Conservation (phyloP, 37 sponge, comb jelly and placozoan genomes). For the Cladorhizidae sp. region DNA sequence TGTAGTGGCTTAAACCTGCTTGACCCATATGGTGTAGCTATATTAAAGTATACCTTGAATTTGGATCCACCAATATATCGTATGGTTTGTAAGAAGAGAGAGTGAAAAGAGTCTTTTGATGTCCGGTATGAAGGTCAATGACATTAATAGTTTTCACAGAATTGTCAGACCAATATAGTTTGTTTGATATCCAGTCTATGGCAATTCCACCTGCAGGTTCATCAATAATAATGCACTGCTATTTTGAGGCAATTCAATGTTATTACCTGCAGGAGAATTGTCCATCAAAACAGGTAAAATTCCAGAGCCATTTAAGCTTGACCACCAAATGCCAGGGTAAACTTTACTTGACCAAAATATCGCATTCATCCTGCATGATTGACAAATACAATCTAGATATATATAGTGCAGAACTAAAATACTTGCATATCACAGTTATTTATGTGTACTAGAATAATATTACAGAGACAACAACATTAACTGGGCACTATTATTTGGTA, state of each 20-base stretch:
- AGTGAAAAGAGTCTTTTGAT: neutral
- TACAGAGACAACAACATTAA: too few relatives aligned
- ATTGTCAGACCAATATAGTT: conserved; percentile 76
- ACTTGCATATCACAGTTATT: too few relatives aligned
- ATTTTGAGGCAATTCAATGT: too few relatives aligned
- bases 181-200: conserved; percentile 65
- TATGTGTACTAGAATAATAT: too few relatives aligned
- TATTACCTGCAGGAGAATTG: too few relatives aligned
- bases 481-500: too few relatives aligned
- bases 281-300: too few relatives aligned
- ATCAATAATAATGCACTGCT: neutral
- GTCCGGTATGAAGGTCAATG: conserved; percentile 3
- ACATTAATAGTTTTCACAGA: conserved; percentile 10
- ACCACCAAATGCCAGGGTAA: neutral
- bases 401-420: too few relatives aligned
- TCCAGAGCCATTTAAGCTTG: neutral
- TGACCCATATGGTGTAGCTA: too few relatives aligned
- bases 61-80: conserved; percentile 38
- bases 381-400: neutral
- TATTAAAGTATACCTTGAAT: conserved; percentile 7
- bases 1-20: too few relatives aligned
- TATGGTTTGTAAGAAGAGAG: neutral
- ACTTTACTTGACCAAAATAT: neutral
- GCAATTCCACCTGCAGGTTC: conserved; percentile 47
- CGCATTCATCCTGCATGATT: neutral